A percentile compares a stretch with the other conserved stretches of the same genome.
Conservation (phyloP, 2,888 invertebrate genomes). For the Drosophila imparisetae region DNA sequence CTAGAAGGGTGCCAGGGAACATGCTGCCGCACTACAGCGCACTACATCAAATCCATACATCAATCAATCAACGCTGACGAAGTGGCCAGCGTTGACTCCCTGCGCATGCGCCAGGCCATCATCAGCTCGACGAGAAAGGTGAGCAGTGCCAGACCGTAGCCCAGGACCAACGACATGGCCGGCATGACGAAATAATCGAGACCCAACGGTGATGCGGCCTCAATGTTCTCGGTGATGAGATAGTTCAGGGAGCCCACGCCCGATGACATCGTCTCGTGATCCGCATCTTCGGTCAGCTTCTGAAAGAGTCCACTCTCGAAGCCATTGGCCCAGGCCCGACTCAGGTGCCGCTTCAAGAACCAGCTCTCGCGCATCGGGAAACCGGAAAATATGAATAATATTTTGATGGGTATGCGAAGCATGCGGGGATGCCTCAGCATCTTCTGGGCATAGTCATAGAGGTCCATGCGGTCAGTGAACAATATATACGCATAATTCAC, state of each 20-base stretch:
- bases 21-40: slow-evolving; percentile 8
- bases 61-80: slow-evolving; percentile 60
- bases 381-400: slow-evolving; percentile 64
- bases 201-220: slow-evolving; percentile 44
- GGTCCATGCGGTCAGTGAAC: slow-evolving; percentile 63
- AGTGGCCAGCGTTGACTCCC: slow-evolving; percentile 12
- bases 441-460: slow-evolving; percentile 64
- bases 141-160: slow-evolving; percentile 58
- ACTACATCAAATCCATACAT: slow-evolving; percentile 48
- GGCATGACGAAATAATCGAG: slow-evolving; percentile 79
- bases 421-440: slow-evolving; percentile 59
- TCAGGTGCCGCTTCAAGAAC: slow-evolving; percentile 58
- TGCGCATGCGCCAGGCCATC: slow-evolving; percentile 54
- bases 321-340: slow-evolving; percentile 55
- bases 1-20: slow-evolving; percentile 40
- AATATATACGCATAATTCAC: slow-evolving; percentile 67
- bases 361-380: slow-evolving; percentile 64
- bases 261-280: slow-evolving; percentile 60
- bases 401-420: slow-evolving; percentile 61
- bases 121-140: slow-evolving; percentile 70
- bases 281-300: slow-evolving; percentile 60
- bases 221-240: slow-evolving; percentile 63
- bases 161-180: slow-evolving; percentile 68
- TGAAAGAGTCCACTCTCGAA: slow-evolving; percentile 62
- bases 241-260: slow-evolving; percentile 62